A percentile compares a stretch with the other conserved stretches of the same genome.
Conservation (phyloP, 2,797 vertebrate genomes). For the Anomalospiza imberbis region DNA sequence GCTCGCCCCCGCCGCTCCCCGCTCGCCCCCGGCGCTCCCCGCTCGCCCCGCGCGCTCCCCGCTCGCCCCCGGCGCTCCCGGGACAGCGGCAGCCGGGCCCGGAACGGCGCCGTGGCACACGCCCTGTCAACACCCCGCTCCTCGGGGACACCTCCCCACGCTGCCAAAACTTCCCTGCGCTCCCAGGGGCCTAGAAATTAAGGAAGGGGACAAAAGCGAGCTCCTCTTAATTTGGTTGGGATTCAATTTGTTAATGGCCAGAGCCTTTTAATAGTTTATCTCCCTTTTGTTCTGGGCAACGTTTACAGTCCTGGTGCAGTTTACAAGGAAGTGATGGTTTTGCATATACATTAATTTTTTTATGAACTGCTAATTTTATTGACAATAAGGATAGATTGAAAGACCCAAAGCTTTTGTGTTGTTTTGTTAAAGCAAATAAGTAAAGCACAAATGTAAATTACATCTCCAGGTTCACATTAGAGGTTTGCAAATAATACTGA, state of each 20-base stretch:
- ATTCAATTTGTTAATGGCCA: slow-evolving; percentile 60
- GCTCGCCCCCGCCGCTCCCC: not conserved
- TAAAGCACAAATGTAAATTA: slow-evolving; percentile 82
- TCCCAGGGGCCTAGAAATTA: not conserved
- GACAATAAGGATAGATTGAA: slow-evolving; percentile 80
- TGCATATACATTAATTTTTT: slow-evolving; percentile 74
- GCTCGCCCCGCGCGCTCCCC: not conserved
- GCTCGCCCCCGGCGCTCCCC: not conserved
- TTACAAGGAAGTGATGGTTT: slow-evolving; percentile 76
- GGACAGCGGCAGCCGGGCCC: not conserved
- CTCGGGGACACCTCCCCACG: not conserved
- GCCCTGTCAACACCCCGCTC: not conserved
- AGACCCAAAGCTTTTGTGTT: slow-evolving; percentile 78
- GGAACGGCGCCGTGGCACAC: not conserved
- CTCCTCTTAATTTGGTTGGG: slow-evolving; percentile 29
- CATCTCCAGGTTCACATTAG: slow-evolving; percentile 80
- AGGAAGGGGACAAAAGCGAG: not conserved
- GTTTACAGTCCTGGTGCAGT: slow-evolving; percentile 63
- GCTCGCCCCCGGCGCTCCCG: too few species aligned
- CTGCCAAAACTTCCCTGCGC: not conserved
- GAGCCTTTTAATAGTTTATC: slow-evolving; percentile 46
- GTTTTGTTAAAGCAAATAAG: slow-evolving; percentile 82
- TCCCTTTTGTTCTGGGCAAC: slow-evolving; percentile 53
- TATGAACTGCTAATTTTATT: slow-evolving; percentile 79
- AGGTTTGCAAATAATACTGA: slow-evolving; percentile 82